Percentiles rank a stretch among this genome's conserved stretches.
Evolutionary conservation across 2,888 invertebrate species (phyloP).

Genomic region (Drepana falcataria): DNA sequence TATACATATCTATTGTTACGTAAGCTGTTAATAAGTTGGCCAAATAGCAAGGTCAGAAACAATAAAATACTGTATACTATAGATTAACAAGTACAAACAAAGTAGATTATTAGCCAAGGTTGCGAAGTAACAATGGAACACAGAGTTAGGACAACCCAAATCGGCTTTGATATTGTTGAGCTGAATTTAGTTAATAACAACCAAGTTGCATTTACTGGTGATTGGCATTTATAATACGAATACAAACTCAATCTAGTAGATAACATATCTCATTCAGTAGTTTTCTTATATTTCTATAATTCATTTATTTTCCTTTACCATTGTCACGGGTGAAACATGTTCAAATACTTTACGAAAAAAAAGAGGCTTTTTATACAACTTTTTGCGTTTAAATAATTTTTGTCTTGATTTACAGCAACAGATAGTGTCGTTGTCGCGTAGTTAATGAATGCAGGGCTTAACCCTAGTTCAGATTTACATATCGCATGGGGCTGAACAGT

Average conservation of each 20-base stretch:
- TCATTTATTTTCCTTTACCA: too few species aligned
- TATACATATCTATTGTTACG: too few species aligned
- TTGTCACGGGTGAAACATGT: too few species aligned
- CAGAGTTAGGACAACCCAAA: neutral
- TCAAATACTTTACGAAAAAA: too few species aligned
- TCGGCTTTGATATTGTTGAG: neutral
- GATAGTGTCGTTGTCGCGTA: neutral
- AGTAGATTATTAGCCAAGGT: neutral
- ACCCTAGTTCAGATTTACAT: constrained; percentile 21
- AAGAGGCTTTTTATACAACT: neutral
- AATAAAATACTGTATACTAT: too few species aligned
- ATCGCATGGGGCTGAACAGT: constrained; percentile 24
- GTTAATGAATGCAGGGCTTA: constrained; percentile 19
- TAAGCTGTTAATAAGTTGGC: too few species aligned
- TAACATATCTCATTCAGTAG: neutral
- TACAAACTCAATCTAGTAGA: neutral
- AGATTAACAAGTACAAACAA: too few species aligned
- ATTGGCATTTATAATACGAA: neutral
- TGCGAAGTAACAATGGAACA: neutral
- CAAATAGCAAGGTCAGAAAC: too few species aligned
- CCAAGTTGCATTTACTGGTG: neutral
- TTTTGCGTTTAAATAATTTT: neutral
- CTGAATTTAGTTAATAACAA: neutral
- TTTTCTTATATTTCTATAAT: neutral
- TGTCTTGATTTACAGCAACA: neutral